Percentiles rank a stretch among this genome's conserved stretches.
These are phyloP conservation scores for Drosophila formosana DNA, from an alignment of 2,888 invertebrate species.

Conservation along the genomic window DNA sequence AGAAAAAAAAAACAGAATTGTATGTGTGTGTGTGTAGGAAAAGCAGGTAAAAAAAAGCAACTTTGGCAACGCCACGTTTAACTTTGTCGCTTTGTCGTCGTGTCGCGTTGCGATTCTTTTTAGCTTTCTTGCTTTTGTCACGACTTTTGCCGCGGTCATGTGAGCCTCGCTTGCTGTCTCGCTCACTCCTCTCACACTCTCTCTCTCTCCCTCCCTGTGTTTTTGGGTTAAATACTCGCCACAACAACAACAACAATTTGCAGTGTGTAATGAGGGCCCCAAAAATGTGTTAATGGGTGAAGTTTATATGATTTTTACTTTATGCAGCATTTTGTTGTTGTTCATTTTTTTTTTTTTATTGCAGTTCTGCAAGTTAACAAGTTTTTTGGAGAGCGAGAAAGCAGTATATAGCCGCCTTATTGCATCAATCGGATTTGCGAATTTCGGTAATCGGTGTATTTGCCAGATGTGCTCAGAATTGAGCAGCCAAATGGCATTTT, in stretches of 20 bases:
- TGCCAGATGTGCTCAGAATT: no score
- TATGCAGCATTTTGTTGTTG: slow-evolving; percentile 33
- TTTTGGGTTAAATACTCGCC: slow-evolving; percentile 68
- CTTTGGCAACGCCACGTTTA: slow-evolving; percentile 42
- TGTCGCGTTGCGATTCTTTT: slow-evolving; percentile 4
- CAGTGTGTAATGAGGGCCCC: slow-evolving; percentile 30
- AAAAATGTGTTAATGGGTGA: slow-evolving; percentile 76
- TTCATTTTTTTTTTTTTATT: slow-evolving; percentile 1
- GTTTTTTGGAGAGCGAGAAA: neutral
- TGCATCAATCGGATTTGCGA: no score
- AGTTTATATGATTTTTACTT: slow-evolving; percentile 60
- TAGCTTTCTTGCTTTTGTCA: slow-evolving; percentile 11
- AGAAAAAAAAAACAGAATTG: neutral
- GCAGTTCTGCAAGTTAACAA: slow-evolving; percentile 23
- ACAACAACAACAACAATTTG: slow-evolving; percentile 23
- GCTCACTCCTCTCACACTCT: slow-evolving; percentile 3
- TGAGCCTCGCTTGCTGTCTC: slow-evolving; percentile 25
- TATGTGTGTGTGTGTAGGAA: neutral
- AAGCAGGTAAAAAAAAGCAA: slow-evolving; percentile 36
- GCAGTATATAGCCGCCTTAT: no score
- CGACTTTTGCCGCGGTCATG: slow-evolving; percentile 39
- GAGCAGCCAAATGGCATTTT: no score
- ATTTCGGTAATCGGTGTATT: no score
- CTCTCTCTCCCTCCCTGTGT: slow-evolving; percentile 10
- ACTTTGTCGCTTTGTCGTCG: neutral